Base-by-base conservation (phyloP, 2,113 vertebrate genomes). In the Rousettus leschenaultii region DNA sequence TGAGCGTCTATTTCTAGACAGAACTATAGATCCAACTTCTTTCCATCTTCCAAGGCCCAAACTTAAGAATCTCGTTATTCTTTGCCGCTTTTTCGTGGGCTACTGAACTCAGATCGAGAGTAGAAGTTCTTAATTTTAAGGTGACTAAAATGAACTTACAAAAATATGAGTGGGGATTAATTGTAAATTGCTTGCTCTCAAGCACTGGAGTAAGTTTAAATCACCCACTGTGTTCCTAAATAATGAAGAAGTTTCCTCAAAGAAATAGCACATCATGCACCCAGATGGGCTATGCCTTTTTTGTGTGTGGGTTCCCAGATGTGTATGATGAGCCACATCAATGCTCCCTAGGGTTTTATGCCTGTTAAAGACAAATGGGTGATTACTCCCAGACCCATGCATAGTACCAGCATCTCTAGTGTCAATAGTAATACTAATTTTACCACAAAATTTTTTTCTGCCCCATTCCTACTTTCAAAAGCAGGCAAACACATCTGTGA, bases 321-420 rank as follows among this genome's bases (percentile, higher is more conserved):
- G 33, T 78, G 11, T 43, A 3, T 16, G 74, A 74, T 14, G 82
- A 51, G 63, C 24, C 51, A 5, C 3, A 19, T 7, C 30, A 38
- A 13, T 7, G 3, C 7, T 65, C 33, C 43, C 40, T 0, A 0
- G 28, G 48, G 61, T 8, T 85, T 63, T 35, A 22, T 5, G 35
- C 51, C 55, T 28, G 70, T 61, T 66, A 53, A 89, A 85, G 59
- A 59, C 59, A 48, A 65, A 43, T 4, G 24, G 12, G 57, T 48
- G 59, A 61, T 38, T 61, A 45, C 65, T 38, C 59, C 38, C 59
- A 43, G 86, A 19, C 78, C 63, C 8, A 4, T 7, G n/a, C 21
- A 0, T 7, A 18, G 35, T 33, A n/a, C 45, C 14, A 7, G n/a
- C 48, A 22, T 55, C 7, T 35, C 66, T 12, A 51, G 24, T 1